Evolutionary conservation across 2,888 invertebrate species (phyloP).

Genomic region (Petrolisthes manimaculis): DNA sequence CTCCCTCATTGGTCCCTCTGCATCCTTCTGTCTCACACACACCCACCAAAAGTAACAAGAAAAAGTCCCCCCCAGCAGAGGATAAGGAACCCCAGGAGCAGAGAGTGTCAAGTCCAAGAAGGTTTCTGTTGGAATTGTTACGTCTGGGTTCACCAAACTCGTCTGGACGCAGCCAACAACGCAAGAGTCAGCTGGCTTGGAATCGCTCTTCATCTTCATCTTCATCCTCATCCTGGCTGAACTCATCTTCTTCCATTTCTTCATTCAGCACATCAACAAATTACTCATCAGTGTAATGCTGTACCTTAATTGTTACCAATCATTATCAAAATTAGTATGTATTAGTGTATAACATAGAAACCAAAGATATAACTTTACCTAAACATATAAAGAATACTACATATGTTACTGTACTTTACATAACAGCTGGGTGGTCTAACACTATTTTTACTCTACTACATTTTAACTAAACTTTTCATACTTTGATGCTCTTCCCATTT

Average conservation of each 20-base stretch:
- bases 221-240: constrained; percentile 59
- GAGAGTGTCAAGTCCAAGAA: constrained; percentile 46
- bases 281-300: constrained; percentile 45
- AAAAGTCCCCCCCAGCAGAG: constrained; percentile 7
- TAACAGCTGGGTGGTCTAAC: too few species aligned
- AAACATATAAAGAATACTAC: too few species aligned
- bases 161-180: constrained; percentile 29
- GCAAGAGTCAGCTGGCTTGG: constrained; percentile 31
- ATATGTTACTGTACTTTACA: too few species aligned
- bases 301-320: background rate
- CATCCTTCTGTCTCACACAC: constrained; percentile 17
- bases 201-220: constrained; percentile 50
- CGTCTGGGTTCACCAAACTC: constrained; percentile 34
- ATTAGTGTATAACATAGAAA: background rate
- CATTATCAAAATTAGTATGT: background rate
- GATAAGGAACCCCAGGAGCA: constrained; percentile 27
- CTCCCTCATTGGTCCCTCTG: constrained; percentile 7
- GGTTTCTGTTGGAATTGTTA: constrained; percentile 47
- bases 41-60: background rate
- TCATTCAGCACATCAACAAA: constrained; percentile 48
- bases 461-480: too few species aligned
- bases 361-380: background rate
- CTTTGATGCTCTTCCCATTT: too few species aligned
- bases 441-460: too few species aligned
- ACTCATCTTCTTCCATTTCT: constrained; percentile 52